phyloP scores from a whole-genome alignment of 2,797 vertebrate genomes.

The Lagodon rhomboides region DNA sequence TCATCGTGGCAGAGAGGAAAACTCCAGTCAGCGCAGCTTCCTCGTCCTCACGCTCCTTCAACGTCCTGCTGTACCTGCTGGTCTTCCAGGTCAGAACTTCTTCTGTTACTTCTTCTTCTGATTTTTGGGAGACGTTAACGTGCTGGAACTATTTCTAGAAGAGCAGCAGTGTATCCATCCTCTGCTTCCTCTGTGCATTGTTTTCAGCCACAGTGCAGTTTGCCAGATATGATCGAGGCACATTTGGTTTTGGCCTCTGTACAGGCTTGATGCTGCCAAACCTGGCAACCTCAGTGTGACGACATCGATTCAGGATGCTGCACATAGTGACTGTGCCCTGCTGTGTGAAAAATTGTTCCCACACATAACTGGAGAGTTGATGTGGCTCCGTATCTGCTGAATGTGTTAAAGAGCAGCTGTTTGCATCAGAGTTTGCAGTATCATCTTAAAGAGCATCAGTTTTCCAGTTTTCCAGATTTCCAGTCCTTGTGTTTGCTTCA shows the following conservation, averaged over 20 bases:
- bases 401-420: no score
- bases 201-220: neutral
- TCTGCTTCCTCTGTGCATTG: neutral
- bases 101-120: no score
- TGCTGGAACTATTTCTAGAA: neutral
- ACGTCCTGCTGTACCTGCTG: conserved; percentile 94
- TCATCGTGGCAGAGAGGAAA: conserved; percentile 93
- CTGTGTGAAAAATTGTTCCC: no score
- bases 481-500: no score
- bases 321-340: no score
- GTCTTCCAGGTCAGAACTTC: conserved; percentile 90
- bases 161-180: neutral
- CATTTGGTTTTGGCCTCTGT: no score
- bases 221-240: neutral
- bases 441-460: neutral
- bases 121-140: neutral
- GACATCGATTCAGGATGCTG: no score
- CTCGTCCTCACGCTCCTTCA: conserved; percentile 85
- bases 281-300: no score
- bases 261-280: no score
- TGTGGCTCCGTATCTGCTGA: no score
- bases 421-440: neutral
- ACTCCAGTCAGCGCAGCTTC: conserved; percentile 62
- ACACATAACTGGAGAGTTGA: no score
- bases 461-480: no score